These are phyloP conservation scores for Baccha elongata DNA, from an alignment of 2,888 invertebrate genomes.

Conservation along the genomic window DNA sequence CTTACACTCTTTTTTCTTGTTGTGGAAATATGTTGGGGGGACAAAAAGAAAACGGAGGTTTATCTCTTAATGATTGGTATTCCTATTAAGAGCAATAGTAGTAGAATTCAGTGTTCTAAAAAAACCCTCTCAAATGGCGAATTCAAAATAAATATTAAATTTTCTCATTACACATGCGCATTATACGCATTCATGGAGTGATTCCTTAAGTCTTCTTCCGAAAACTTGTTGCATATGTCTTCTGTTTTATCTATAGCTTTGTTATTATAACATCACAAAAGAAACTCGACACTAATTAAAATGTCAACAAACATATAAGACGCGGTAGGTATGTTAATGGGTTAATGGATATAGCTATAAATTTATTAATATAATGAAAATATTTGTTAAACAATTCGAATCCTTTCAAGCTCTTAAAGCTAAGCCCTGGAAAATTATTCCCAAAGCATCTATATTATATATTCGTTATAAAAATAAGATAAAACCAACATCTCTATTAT, in stretches of 20 bases:
- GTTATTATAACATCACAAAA: background rate
- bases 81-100: background rate
- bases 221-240: constrained; percentile 56
- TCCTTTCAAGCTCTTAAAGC: background rate
- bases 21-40: no score
- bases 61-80: no score
- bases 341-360: background rate
- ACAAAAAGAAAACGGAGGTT: no score
- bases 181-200: background rate
- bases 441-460: background rate
- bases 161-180: constrained; percentile 29
- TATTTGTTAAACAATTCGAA: background rate
- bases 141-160: constrained; percentile 14
- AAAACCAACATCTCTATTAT: background rate
- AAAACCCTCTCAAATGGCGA: constrained; percentile 38
- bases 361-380: background rate
- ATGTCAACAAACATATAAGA: background rate
- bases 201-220: constrained; percentile 12
- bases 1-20: no score
- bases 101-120: constrained; percentile 28
- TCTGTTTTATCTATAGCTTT: background rate
- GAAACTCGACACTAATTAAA: constrained; percentile 2
- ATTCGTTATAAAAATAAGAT: background rate
- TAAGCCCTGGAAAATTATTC: background rate
- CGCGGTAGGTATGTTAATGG: background rate